Conservation (phyloP, 2,888 invertebrate species). For the Phaedon cochleariae region DNA sequence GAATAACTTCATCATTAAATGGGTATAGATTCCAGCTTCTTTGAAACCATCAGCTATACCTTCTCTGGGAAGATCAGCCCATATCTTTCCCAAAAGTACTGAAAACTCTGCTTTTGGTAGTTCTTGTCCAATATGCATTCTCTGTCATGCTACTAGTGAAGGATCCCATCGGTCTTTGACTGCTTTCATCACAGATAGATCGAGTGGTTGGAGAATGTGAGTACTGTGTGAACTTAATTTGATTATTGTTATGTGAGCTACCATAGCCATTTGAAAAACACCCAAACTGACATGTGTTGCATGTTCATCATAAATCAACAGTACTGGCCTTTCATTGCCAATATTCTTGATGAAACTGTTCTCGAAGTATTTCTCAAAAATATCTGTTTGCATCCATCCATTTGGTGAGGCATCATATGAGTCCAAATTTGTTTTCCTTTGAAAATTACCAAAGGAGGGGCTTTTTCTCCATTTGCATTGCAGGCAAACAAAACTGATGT, state of each 20-base stretch:
- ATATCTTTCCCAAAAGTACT: slow-evolving; percentile 19
- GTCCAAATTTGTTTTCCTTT: slow-evolving; percentile 13
- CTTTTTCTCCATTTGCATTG: slow-evolving; percentile 10
- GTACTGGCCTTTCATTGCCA: slow-evolving; percentile 48
- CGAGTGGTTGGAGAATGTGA: slow-evolving; percentile 48
- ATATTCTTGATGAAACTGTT: slow-evolving; percentile 46
- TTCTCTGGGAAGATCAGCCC: slow-evolving; percentile 6
- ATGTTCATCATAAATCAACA: slow-evolving; percentile 53
- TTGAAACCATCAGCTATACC: slow-evolving; percentile 19
- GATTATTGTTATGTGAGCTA: slow-evolving; percentile 25
- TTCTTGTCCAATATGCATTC: slow-evolving; percentile 11
- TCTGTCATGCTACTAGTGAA: slow-evolving; percentile 15
- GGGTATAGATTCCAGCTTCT: slow-evolving; percentile 29
- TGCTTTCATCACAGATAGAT: slow-evolving; percentile 32
- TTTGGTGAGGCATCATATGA: slow-evolving; percentile 15
- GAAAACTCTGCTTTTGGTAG: slow-evolving; percentile 20
- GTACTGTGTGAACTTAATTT: slow-evolving; percentile 52
- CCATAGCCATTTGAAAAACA: slow-evolving; percentile 18
- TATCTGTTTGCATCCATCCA: slow-evolving; percentile 50
- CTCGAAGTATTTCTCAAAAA: slow-evolving; percentile 51
- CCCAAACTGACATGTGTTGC: slow-evolving; percentile 43
- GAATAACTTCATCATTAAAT: slow-evolving; percentile 20
- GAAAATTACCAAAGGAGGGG: slow-evolving; percentile 7
- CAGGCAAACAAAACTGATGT: slow-evolving; percentile 11
- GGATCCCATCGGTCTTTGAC: slow-evolving; percentile 19